Evolutionary conservation across 2,113 vertebrate genomes (phyloP), one percentile per base, ranked within the genome.

Genomic region (Prinia subflava): DNA sequence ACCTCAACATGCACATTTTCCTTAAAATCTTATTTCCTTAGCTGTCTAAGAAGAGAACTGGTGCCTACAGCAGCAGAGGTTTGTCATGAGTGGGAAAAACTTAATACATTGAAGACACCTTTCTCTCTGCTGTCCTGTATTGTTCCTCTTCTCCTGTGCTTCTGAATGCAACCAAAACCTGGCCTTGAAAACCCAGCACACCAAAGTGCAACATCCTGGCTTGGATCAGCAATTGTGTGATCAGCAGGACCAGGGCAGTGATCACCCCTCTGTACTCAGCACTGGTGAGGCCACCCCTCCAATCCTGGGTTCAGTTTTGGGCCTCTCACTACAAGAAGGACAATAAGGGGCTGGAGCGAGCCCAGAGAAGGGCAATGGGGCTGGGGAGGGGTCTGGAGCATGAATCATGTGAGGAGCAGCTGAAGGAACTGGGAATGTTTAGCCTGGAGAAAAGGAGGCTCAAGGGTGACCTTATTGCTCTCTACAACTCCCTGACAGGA

Each of bases 331-430:
- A 9, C 24, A 5, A 15, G 7, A 53, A 68, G 35, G 21, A 35
- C 25, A 22, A 19, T 53, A 14, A 76, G 11, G 17, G 25, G 9
- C 30, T 41, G 78, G 41, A 35, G 7, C 2, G 9, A 9, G 39
- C 4, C 39, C 62, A 75, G 46, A 69, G 62, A 55, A 53, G n/a
- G 47, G n/a, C 24, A 62, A 0, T 5, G 10, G 63, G 69, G 47
- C 21, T 62, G 28, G 30, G 14, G 14, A 76, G 76, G 41, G n/a
- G 8, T 31, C 24, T 76, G 70, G 39, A 69, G 4, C 30, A 75
- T 47, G 55, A 6, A 2, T 6, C 6, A 2, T 1, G 3, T 47
- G 55, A 41, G n/a, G 23, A 59, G 18, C 3, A 4, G 37, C 23
- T 74, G 44, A 33, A 23, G 39, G 46, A 60, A 69, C 53, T 53